Evolutionary conservation across 1,140 invertebrate genomes (phyloP).

Genomic region (Caenorhabditis remanei): DNA sequence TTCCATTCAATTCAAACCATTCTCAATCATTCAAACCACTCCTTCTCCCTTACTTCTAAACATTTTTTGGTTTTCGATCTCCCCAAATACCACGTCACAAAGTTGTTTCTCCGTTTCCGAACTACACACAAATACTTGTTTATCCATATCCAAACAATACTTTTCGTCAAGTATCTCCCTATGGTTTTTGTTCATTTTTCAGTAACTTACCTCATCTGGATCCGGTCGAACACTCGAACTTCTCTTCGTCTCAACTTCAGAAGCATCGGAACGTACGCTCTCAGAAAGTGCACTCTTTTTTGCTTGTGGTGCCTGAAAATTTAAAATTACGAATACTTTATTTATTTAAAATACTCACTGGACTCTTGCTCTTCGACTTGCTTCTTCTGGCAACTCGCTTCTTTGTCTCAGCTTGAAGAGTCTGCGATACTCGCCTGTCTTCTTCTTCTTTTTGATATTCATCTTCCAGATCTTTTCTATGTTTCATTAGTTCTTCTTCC

Average conservation of each 20-base stretch:
- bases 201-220: slow-evolving; percentile 32
- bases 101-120: slow-evolving; percentile 2
- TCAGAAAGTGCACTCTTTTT: slow-evolving; percentile 28
- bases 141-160: slow-evolving; percentile 8
- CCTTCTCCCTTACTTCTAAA: background rate
- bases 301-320: slow-evolving; percentile 34
- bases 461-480: slow-evolving; percentile 38
- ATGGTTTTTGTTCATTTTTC: background rate
- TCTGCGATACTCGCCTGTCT: slow-evolving; percentile 45
- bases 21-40: background rate
- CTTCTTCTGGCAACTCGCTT: slow-evolving; percentile 46
- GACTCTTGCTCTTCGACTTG: slow-evolving; percentile 58
- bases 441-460: slow-evolving; percentile 52
- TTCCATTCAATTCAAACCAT: background rate
- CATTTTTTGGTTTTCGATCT: slow-evolving; percentile 18
- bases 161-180: background rate
- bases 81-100: background rate
- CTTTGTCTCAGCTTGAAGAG: slow-evolving; percentile 54
- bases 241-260: slow-evolving; percentile 18
- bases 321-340: background rate
- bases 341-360: slow-evolving; percentile 9
- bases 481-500: slow-evolving; percentile 46
- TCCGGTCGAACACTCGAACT: slow-evolving; percentile 43
- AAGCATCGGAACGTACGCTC: background rate
- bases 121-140: slow-evolving; percentile 5